Evolutionary conservation across 2,113 vertebrate genomes (phyloP).

Genomic region (Tachysurus vachellii): DNA sequence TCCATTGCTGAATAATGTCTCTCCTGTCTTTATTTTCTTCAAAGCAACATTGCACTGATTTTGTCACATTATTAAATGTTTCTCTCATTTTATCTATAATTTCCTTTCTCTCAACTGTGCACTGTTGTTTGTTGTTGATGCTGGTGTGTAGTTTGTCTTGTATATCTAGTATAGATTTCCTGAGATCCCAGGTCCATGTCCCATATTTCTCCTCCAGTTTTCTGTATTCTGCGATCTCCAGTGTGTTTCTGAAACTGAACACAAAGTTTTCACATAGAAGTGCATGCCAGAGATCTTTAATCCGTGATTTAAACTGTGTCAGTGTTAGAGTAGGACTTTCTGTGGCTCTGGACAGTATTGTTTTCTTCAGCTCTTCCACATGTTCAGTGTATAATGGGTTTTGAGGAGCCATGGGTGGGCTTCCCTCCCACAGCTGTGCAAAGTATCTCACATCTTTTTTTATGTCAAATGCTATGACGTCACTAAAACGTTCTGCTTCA

Average conservation of each 20-base stretch:
- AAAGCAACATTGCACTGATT: neutral
- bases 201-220: slow-evolving; percentile 44
- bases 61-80: neutral
- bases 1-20: slow-evolving; percentile 4
- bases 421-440: slow-evolving; percentile 52
- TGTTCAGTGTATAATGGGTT: slow-evolving; percentile 56
- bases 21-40: neutral
- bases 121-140: slow-evolving; percentile 47
- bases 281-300: slow-evolving; percentile 52
- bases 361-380: slow-evolving; percentile 50
- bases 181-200: slow-evolving; percentile 41
- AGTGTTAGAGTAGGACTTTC: slow-evolving; percentile 35
- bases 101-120: neutral
- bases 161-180: slow-evolving; percentile 57
- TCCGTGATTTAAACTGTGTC: slow-evolving; percentile 60
- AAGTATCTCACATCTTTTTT: slow-evolving; percentile 58
- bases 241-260: slow-evolving; percentile 71
- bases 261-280: slow-evolving; percentile 55
- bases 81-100: neutral
- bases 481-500: slow-evolving; percentile 59
- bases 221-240: slow-evolving; percentile 60
- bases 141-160: slow-evolving; percentile 49
- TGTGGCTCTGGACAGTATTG: slow-evolving; percentile 32
- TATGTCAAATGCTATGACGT: slow-evolving; percentile 56
- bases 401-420: slow-evolving; percentile 58